Base-by-base conservation (phyloP, 2,797 vertebrate genomes). In the Prionace glauca region DNA sequence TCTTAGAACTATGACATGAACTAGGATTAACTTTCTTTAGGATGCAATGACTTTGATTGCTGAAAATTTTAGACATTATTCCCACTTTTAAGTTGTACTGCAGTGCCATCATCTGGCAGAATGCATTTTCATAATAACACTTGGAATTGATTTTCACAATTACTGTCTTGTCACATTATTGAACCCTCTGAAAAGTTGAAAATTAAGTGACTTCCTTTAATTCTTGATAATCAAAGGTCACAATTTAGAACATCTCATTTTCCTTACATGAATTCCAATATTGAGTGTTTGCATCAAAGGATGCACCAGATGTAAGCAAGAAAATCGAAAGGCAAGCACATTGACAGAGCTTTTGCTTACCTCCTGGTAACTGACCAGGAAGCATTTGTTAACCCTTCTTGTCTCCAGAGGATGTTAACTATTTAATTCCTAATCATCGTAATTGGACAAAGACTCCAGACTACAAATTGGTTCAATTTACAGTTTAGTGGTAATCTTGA, bases 61-160 rank as follows among this genome's bases (percentile, higher is more conserved):
- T 95, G 93, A 56, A 95, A 20, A 95, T 95, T 95, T 95, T 74
- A 56, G 71, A 74, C n/a, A 7, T 77, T 50, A 92, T 92, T 45
- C 18, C 74, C 81, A 62, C 29, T 91, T 72, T 77, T 45, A 95
- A 50, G 50, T 74, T 95, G 93, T 95, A 77, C 71, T 60, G 93
- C 93, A 95, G 71, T 95, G 93, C 93, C 93, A 95, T 95, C 93
- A 95, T 95, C 93, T 95, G 93, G 93, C 14, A 32, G 93, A 20
- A 10, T 29, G 24, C 1, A 29, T 71, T 10, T 45, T 45, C 45
- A 94, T 18, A 94, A 22, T 24, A 71, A 24, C 67, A 72, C 7
- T 71, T 45, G 26, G 41, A 16, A 24, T 45, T 41, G 41, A 41
- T 24, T 71, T 93, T 93, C 24, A n/a, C 90, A 92, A 65, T 36